phyloP scores from a whole-genome alignment of 2,797 vertebrate species.

The Xyrichtys novacula region DNA sequence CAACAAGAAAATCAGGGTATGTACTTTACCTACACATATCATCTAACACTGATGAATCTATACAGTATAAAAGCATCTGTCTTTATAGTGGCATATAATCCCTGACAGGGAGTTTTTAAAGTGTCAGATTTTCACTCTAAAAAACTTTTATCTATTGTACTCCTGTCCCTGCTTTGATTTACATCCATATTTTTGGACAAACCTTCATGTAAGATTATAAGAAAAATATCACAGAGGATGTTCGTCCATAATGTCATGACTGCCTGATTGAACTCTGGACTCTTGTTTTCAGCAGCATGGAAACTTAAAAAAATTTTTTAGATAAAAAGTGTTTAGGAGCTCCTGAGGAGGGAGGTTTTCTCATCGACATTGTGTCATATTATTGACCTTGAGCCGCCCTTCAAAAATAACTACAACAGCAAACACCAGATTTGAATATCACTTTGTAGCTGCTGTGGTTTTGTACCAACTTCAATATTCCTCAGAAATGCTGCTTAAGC shows the following conservation, averaged over 20 bases:
- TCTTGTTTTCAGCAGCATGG: neutral
- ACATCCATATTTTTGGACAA: neutral
- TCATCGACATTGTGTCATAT: neutral
- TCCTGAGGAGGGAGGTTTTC: constrained; percentile 19
- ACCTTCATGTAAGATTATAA: neutral
- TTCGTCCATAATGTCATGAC: neutral
- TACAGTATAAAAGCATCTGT: no score
- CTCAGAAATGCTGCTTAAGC: neutral
- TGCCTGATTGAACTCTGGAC: constrained; percentile 2
- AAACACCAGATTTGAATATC: constrained; percentile 15
- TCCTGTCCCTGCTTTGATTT: neutral
- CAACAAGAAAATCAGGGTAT: no score
- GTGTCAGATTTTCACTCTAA: no score
- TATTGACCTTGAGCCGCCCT: constrained; percentile 49
- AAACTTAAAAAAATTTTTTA: no score
- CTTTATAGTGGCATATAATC: no score
- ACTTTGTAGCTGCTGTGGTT: constrained; percentile 22
- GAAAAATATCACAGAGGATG: neutral
- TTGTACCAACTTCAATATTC: constrained; percentile 14
- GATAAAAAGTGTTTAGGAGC: constrained; percentile 3
- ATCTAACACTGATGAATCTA: no score
- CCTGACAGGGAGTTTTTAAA: no score
- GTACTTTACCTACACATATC: no score
- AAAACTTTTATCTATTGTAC: neutral
- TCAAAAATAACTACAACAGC: constrained; percentile 26